These are phyloP conservation scores for Aphyosemion australe DNA, from an alignment of 2,113 vertebrate species.

Conservation along the genomic window DNA sequence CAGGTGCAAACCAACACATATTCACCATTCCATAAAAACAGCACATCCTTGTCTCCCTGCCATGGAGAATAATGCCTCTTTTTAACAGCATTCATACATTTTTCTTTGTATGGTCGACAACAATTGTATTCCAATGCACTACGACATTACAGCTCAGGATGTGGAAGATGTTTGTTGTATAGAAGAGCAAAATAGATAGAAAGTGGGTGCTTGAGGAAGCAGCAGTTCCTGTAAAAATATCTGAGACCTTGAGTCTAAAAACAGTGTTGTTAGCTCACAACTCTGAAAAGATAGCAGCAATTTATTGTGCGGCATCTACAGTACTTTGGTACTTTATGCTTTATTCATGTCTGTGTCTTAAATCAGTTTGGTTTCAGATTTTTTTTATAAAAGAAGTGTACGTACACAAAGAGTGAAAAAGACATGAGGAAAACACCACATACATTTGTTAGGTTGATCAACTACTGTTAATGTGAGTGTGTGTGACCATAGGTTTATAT, in stretches of 20 bases:
- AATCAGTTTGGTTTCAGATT: not conserved
- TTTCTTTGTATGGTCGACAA: conserved; percentile 11
- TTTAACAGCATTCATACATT: conserved; percentile 11
- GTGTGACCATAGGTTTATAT: too few species aligned
- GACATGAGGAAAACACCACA: too few species aligned
- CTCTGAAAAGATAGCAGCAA: not conserved
- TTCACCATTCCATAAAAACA: conserved; percentile 14
- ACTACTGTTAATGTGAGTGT: too few species aligned
- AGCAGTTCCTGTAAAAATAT: conserved; percentile 3
- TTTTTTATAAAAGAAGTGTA: too few species aligned
- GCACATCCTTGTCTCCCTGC: conserved; percentile 12
- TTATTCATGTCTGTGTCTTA: not conserved
- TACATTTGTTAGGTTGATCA: too few species aligned
- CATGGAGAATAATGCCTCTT: conserved; percentile 27
- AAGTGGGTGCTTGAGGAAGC: conserved; percentile 26
- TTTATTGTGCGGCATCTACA: not conserved
- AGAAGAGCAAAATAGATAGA: conserved; percentile 24
- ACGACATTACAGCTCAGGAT: conserved; percentile 1
- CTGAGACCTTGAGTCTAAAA: conserved; percentile 31
- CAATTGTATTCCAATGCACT: conserved; percentile 6
- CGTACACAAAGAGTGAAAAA: too few species aligned
- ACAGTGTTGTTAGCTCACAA: not conserved
- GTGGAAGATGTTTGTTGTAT: not conserved
- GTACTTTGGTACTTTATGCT: not conserved
- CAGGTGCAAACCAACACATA: conserved; percentile 14